phyloP scores from a whole-genome alignment of 2,113 vertebrate species.

The Silurus glanis region DNA sequence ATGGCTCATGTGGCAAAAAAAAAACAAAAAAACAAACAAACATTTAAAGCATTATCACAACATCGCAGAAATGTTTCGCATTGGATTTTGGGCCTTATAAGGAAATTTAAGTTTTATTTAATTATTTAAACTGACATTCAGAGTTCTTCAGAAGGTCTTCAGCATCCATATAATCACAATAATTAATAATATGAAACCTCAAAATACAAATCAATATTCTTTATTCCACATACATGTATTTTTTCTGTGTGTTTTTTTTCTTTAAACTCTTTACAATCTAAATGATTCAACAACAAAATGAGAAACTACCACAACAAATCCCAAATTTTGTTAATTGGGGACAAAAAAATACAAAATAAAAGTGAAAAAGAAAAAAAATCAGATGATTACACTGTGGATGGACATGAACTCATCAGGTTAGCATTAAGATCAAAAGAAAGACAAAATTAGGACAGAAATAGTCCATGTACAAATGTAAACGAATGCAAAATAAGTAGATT shows the following conservation, averaged over 20 bases:
- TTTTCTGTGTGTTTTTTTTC: slow-evolving; percentile 60
- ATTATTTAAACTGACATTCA: neutral
- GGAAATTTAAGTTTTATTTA: neutral
- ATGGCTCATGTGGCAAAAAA: neutral
- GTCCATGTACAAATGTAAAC: slow-evolving; percentile 55
- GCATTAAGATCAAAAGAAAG: slow-evolving; percentile 59
- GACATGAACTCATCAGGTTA: slow-evolving; percentile 68
- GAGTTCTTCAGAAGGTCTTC: neutral
- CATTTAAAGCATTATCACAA: neutral
- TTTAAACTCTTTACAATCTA: slow-evolving; percentile 78
- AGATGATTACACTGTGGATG: slow-evolving; percentile 68
- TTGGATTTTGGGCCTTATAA: neutral
- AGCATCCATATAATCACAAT: neutral
- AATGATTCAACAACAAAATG: slow-evolving; percentile 83
- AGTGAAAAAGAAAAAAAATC: slow-evolving; percentile 55
- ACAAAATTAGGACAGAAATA: slow-evolving; percentile 53
- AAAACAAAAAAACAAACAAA: neutral
- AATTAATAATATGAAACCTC: slow-evolving; percentile 30
- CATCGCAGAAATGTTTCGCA: neutral
- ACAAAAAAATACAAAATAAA: slow-evolving; percentile 33
- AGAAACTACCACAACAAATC: slow-evolving; percentile 81
- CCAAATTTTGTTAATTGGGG: slow-evolving; percentile 70
- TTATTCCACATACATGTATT: slow-evolving; percentile 80
- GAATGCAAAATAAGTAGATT: slow-evolving; percentile 37
- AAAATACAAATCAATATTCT: slow-evolving; percentile 78